Evolutionary conservation across 1,140 invertebrate species (phyloP).

Genomic region (Dendroctonus ponderosae): DNA sequence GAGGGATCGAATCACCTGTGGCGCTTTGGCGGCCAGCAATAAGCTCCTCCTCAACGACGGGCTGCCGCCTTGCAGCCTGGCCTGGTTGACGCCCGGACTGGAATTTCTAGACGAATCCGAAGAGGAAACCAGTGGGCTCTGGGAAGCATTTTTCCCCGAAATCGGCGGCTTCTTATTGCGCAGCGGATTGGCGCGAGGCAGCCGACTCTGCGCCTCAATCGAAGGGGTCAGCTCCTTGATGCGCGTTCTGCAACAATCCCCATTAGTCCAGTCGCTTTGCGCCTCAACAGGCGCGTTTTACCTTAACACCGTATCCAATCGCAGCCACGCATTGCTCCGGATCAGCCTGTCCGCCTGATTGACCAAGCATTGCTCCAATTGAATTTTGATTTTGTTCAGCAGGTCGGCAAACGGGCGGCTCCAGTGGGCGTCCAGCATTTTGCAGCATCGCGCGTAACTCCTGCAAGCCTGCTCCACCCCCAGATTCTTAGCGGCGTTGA

Average conservation of each 20-base stretch:
- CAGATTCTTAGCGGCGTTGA: conserved; percentile 62
- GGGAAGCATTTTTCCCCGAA: conserved; percentile 48
- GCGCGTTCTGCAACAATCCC: conserved; percentile 33
- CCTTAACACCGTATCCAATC: conserved; percentile 59
- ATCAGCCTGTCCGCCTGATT: conserved; percentile 62
- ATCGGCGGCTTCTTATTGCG: conserved; percentile 46
- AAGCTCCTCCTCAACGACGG: conserved; percentile 48
- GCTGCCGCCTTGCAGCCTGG: conserved; percentile 48
- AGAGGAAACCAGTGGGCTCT: conserved; percentile 55
- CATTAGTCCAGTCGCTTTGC: no score
- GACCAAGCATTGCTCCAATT: conserved; percentile 63
- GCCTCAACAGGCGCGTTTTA: conserved; percentile 2
- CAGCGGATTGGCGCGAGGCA: conserved; percentile 52
- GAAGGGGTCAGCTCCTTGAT: conserved; percentile 42
- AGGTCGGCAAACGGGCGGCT: conserved; percentile 42
- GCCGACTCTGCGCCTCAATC: conserved; percentile 40
- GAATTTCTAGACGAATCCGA: conserved; percentile 65
- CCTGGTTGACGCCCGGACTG: conserved; percentile 63
- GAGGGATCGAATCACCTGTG: conserved; percentile 45
- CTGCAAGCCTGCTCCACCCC: conserved; percentile 70
- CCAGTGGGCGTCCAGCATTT: conserved; percentile 45
- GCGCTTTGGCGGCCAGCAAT: conserved; percentile 47
- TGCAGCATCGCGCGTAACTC: conserved; percentile 57
- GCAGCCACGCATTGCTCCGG: conserved; percentile 62
- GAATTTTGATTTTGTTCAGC: conserved; percentile 50